Percentiles rank a stretch among this genome's conserved stretches.
phyloP scores from a whole-genome alignment of 2,888 invertebrate genomes.

The Erpobdella octoculata region DNA sequence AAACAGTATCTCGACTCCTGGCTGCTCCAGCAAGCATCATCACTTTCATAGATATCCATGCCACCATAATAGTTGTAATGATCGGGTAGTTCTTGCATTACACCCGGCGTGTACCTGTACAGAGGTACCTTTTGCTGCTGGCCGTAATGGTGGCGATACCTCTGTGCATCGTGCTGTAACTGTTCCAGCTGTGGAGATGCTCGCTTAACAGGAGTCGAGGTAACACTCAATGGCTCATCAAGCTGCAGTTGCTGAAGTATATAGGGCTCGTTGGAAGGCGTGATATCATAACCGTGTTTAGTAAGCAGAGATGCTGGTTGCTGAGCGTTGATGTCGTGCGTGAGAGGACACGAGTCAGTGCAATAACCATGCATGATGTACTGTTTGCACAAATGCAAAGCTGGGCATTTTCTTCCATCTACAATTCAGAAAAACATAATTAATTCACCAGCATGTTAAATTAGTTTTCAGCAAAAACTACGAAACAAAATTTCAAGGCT shows the following conservation, averaged over 20 bases:
- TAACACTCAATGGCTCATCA: background rate
- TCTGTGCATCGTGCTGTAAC: background rate
- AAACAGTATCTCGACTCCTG: slow-evolving; percentile 1
- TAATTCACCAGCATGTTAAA: background rate
- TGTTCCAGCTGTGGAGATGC: background rate
- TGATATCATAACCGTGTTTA: background rate
- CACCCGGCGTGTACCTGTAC: background rate
- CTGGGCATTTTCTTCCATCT: slow-evolving; percentile 29
- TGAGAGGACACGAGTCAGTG: slow-evolving; percentile 4
- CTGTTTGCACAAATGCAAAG: slow-evolving; percentile 33
- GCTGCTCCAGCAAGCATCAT: background rate
- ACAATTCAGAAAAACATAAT: background rate
- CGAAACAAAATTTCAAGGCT: background rate
- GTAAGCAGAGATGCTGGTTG: slow-evolving; percentile 2
- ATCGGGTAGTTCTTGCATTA: background rate
- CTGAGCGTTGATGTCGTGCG: slow-evolving; percentile 2
- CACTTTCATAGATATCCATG: background rate
- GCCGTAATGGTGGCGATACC: slow-evolving; percentile 1
- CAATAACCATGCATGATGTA: slow-evolving; percentile 4
- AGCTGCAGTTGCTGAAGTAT: background rate
- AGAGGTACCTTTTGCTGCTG: background rate
- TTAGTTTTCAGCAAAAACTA: background rate
- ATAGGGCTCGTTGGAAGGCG: background rate
- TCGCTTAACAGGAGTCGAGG: background rate
- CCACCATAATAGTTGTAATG: background rate